A percentile compares a stretch with the other conserved stretches of the same genome.
These are phyloP conservation scores for Ciconia maguari DNA, from an alignment of 2,113 vertebrate species.

Conservation along the genomic window DNA sequence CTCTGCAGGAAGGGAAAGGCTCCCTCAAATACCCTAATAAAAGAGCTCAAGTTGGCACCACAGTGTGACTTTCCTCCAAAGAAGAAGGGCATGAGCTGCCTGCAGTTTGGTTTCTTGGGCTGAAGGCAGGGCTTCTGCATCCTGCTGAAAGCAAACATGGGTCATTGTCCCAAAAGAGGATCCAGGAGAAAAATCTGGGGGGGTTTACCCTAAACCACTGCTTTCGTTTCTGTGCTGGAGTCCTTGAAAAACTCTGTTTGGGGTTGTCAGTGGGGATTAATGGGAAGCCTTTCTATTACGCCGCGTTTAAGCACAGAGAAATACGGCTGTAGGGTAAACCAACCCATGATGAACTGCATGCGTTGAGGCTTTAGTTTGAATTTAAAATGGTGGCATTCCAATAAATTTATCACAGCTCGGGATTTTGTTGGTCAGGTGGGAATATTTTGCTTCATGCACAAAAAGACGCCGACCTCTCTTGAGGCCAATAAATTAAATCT, in stretches of 20 bases:
- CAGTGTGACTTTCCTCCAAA: background rate
- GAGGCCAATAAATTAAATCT: conserved; percentile 37
- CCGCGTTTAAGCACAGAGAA: conserved; percentile 39
- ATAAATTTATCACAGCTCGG: conserved; percentile 31
- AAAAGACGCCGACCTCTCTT: background rate
- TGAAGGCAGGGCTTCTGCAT: too few relatives aligned
- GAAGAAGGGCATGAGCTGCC: background rate
- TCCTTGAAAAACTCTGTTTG: conserved; percentile 16
- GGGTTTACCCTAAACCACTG: background rate
- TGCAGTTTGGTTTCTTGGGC: background rate
- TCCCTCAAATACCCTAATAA: too few relatives aligned
- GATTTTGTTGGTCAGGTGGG: conserved; percentile 50
- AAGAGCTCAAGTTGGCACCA: background rate
- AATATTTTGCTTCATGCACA: conserved; percentile 12
- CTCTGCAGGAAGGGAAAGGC: background rate
- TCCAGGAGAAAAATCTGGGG: background rate
- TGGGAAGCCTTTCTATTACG: conserved; percentile 20
- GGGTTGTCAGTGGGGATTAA: conserved; percentile 40
- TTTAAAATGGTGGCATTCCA: conserved; percentile 30
- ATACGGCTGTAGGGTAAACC: conserved; percentile 16
- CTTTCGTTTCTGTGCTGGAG: background rate
- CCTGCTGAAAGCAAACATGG: background rate
- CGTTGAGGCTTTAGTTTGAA: background rate
- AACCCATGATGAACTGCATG: conserved; percentile 11
- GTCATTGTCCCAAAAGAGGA: background rate